These are phyloP conservation scores for Pachycephala philippinensis DNA, from an alignment of 2,113 vertebrate species.

Conservation along the genomic window DNA sequence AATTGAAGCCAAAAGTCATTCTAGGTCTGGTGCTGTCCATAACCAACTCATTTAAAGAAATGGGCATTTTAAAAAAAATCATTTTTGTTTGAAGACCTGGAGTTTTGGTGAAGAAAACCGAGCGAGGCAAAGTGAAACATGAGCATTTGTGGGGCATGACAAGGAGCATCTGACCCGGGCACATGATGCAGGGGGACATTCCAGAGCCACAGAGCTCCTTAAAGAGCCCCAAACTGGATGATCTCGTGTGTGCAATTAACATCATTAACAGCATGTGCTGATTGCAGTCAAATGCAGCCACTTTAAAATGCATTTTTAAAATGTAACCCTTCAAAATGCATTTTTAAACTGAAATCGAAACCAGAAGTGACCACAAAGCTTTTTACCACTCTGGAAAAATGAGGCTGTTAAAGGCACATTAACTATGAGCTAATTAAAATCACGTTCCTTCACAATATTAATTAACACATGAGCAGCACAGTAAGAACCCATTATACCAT, in stretches of 20 bases:
- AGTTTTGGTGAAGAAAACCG: background rate
- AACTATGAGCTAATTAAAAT: background rate
- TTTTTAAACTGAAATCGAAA: background rate
- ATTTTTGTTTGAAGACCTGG: background rate
- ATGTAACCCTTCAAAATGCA: background rate
- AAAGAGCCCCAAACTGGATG: accelerated
- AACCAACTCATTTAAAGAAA: background rate
- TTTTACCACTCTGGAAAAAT: background rate
- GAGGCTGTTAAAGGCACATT: constrained; percentile 42
- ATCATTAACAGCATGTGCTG: accelerated
- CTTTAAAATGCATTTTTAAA: background rate
- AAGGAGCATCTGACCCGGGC: background rate
- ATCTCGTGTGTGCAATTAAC: accelerated
- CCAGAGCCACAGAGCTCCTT: background rate
- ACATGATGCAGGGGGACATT: background rate
- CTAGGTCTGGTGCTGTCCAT: background rate
- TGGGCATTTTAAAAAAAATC: background rate
- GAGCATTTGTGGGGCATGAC: background rate
- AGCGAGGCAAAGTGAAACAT: background rate
- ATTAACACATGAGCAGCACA: background rate
- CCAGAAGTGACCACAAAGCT: background rate
- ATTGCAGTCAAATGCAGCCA: background rate
- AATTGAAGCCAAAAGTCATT: background rate
- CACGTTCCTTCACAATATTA: background rate
- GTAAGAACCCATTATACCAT: background rate